Percentiles rank a stretch among this genome's conserved stretches.
phyloP scores from a whole-genome alignment of 1,140 invertebrate genomes.

The Drosophila bifasciata region DNA sequence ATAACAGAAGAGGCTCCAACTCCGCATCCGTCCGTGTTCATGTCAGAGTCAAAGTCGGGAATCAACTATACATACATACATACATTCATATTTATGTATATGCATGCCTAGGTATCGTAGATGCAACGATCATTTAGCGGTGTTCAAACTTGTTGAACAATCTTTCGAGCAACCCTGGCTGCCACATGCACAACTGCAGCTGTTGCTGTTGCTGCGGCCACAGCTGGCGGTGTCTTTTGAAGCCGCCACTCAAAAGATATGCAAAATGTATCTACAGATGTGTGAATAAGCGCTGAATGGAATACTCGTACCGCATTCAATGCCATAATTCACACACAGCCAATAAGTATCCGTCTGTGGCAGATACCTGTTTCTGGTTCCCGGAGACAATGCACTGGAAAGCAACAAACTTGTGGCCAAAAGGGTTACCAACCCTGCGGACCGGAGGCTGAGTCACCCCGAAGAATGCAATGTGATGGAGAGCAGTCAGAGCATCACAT shows the following conservation, averaged over 20 bases:
- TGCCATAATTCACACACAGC: slow-evolving; percentile 15
- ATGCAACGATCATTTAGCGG: no score
- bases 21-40: no score
- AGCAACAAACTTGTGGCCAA: background rate
- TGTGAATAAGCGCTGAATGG: slow-evolving; percentile 6
- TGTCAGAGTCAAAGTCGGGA: background rate
- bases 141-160: background rate
- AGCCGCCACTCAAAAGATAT: slow-evolving; percentile 7
- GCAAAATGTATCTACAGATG: slow-evolving; percentile 6
- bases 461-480: no score
- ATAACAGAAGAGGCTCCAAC: slow-evolving; percentile 49
- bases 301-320: slow-evolving; percentile 4
- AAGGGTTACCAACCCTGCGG: no score
- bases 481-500: no score
- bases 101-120: no score
- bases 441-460: no score
- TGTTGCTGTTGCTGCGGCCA: background rate
- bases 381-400: slow-evolving; percentile 4
- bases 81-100: no score
- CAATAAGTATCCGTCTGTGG: background rate
- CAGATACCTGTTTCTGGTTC: slow-evolving; percentile 22
- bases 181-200: slow-evolving; percentile 1
- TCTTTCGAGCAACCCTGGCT: background rate
- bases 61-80: no score
- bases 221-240: slow-evolving; percentile 21